Conservation (phyloP, 2,797 vertebrate species). For the Coranthus polyacanthus region DNA sequence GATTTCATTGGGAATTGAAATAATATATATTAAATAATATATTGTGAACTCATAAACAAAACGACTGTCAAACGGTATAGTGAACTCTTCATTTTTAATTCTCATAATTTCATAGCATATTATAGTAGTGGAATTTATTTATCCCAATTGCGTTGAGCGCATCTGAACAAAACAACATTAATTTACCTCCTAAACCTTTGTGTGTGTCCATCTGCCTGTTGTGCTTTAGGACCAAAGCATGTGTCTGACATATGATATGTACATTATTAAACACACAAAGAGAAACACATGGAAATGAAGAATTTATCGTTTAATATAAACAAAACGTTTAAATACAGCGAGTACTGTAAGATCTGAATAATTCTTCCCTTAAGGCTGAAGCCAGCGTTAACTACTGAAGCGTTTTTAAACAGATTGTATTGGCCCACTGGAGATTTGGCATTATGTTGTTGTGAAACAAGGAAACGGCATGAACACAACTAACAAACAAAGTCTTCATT, state of each 20-base stretch:
- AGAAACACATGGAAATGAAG: constrained; percentile 22
- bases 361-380: constrained; percentile 74
- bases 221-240: too few species aligned
- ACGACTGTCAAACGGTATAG: too few species aligned
- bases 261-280: neutral
- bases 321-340: constrained; percentile 73
- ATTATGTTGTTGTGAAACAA: constrained; percentile 9
- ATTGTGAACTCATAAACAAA: too few species aligned
- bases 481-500: constrained; percentile 18
- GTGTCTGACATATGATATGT: neutral
- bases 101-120: too few species aligned
- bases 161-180: too few species aligned
- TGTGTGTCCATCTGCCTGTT: too few species aligned
- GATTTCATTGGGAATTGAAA: too few species aligned
- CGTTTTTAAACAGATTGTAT: constrained; percentile 46
- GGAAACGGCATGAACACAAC: constrained; percentile 22
- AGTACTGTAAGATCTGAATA: constrained; percentile 62
- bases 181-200: too few species aligned
- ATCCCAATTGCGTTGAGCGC: too few species aligned
- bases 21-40: too few species aligned
- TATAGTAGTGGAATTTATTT: too few species aligned
- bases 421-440: constrained; percentile 48
- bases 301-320: constrained; percentile 80
- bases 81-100: too few species aligned
- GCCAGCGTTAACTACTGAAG: constrained; percentile 66